Evolutionary conservation across 2,888 invertebrate species (phyloP), one percentile per base, ranked within the genome.

Genomic region (Drosophila mimetica): DNA sequence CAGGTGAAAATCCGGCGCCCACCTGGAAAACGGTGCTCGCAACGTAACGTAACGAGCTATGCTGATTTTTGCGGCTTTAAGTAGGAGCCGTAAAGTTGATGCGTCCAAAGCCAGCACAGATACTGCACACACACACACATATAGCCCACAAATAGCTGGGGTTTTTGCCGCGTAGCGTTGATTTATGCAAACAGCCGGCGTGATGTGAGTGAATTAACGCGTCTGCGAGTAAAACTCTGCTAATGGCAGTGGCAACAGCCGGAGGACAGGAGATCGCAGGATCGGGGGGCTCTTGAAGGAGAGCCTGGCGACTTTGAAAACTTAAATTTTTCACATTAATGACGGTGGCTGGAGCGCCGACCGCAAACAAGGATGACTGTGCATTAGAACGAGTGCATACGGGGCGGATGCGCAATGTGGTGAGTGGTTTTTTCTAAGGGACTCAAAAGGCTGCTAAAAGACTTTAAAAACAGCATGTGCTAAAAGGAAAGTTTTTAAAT

Each of bases 31-130:
- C 14, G 36, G 52, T 47, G 34, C 67, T 48, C 58, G 54, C 71
- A 76, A 80, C 74, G 72, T 74, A 65, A 52, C 58, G 58, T 72
- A 76, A 80, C 75, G 72, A 78, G 84, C 73, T 71, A 60, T 81
- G 64, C 74, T 76, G 81, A 80, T 86, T 84, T 83, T 72, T 84
- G 82, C 57, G 84, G 86, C 86, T 86, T 82, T 78, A 73, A 76
- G 75, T 25, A 16, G 48, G 36, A 47, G 57, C 50, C 41, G 64
- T 64, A 51, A 51, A 55, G 71, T 63, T 55, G 69, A 52, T 69
- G 9, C 51, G 46, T 25, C 36, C 50, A 63, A 55, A 41, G 50
- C 57, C 52, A 37, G 36, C 39, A 36, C 55, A 80, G 86, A 82
- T 80, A 83, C 76, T 74, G 74, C 69, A 71, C 76, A 74, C 61